Evolutionary conservation across 2,797 vertebrate genomes (phyloP), one percentile per base, ranked within the genome.

Genomic region (Mus caroli): DNA sequence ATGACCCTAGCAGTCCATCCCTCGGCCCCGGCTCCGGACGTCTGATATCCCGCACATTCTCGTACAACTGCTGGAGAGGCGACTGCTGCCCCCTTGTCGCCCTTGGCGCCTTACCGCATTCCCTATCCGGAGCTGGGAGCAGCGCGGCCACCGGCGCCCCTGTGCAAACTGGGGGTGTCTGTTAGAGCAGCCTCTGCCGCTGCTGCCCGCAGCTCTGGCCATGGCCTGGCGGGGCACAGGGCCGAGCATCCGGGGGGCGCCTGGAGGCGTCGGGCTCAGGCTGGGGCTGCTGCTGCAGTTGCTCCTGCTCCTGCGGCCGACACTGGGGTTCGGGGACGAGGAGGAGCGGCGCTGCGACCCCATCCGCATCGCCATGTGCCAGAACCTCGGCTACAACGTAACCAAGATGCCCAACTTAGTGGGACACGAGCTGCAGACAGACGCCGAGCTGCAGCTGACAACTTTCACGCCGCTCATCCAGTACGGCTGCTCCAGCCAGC

Each of bases 361-460:
- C 94, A 99, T 99, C 98, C 99, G 99, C 95, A 99, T 99, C 98
- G 98, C 99, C 98, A 99, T 99, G 99, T 99, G 99, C 99, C 99
- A 99, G 98, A 99, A 99, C 97, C 98, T 99, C 92, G 99, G 99
- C 76, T 99, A 99, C 98, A 99, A 99, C 98, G 99, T 99, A 97
- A 99, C 99, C 97, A 99, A 99, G 98, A 99, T 99, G 99, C 99
- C 99, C 98, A 99, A 99, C 97, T 97, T 99, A 98, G 99, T 99
- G 83, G 99, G 99, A 77, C 99, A 99, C 98, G 99, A 99, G 98
- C 98, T 99, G 97, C 99, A 99, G 98, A 99, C 99, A 50, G 99
- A 99, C 99, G 99, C 99, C 1, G 99, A 99, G 98, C 98, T 99
- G 97, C 99, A 99, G 97, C 99, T 99, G 97, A 99, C 99, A 97